A percentile compares a stretch with the other conserved stretches of the same genome.
Conservation (phyloP, 2,113 vertebrate species). For the Paralichthys olivaceus region DNA sequence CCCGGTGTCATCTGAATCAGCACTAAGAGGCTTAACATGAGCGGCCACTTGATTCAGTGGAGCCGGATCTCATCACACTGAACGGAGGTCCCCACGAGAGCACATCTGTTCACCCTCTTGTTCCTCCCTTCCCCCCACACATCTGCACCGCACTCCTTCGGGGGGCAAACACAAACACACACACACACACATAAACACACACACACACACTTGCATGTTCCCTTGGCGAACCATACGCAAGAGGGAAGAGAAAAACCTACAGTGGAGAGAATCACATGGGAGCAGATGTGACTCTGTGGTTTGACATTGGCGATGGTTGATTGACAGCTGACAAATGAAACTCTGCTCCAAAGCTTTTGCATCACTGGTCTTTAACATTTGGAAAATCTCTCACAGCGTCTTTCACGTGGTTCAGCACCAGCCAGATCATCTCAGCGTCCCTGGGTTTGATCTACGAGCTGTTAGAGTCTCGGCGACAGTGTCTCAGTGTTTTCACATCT, state of each 20-base stretch:
- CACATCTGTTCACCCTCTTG: slow-evolving; percentile 55
- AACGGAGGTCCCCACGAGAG: slow-evolving; percentile 14
- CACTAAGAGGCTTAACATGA: slow-evolving; percentile 79
- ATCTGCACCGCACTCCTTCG: slow-evolving; percentile 28
- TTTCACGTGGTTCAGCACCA: no score
- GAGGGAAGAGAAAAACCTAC: neutral
- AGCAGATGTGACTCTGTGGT: slow-evolving; percentile 2
- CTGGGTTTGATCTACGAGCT: no score
- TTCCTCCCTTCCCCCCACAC: slow-evolving; percentile 12
- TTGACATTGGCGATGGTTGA: neutral
- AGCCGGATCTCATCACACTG: slow-evolving; percentile 21
- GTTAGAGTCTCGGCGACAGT: no score
- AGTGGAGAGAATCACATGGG: neutral
- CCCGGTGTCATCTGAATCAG: slow-evolving; percentile 67
- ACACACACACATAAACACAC: neutral
- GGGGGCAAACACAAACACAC: neutral
- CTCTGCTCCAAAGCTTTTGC: no score
- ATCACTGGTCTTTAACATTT: no score
- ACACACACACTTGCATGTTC: neutral
- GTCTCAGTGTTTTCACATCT: neutral
- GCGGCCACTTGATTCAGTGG: slow-evolving; percentile 68
- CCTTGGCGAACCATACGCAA: slow-evolving; percentile 9
- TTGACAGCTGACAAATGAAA: neutral
- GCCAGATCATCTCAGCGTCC: no score
- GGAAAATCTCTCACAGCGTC: no score